Conservation (phyloP, 2,797 vertebrate species). For the Acropternis orthonyx region DNA sequence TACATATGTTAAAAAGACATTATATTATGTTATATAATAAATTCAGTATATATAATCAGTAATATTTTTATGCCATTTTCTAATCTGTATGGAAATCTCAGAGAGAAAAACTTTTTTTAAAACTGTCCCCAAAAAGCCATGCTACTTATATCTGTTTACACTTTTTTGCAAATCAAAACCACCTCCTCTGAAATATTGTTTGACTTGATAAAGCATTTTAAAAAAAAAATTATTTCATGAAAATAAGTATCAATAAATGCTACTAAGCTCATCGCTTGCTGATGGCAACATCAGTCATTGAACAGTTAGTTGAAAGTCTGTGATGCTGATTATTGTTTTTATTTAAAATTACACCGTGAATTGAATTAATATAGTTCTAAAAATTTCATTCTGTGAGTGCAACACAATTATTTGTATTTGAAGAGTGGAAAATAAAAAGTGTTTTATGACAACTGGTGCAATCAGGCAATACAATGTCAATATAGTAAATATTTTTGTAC, state of each 20-base stretch:
- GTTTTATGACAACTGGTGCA: neutral
- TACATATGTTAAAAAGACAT: neutral
- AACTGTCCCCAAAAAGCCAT: neutral
- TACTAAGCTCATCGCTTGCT: fast-evolving
- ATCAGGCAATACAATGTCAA: neutral
- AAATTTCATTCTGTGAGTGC: neutral
- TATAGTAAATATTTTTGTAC: neutral
- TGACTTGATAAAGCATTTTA: neutral
- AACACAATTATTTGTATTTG: neutral
- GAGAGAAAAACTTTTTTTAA: neutral
- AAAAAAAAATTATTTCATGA: neutral
- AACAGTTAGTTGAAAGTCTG: neutral
- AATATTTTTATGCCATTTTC: neutral
- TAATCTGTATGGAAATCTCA: neutral
- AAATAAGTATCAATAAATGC: neutral
- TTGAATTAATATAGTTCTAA: neutral
- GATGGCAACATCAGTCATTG: neutral
- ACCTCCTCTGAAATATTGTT: neutral
- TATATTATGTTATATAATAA: neutral
- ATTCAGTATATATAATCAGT: neutral
- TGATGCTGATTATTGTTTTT: neutral
- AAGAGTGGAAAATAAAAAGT: neutral
- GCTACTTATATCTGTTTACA: neutral
- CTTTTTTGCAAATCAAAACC: neutral
- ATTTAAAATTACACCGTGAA: neutral